A percentile compares a stretch with the other conserved stretches of the same genome.
Conservation (phyloP, 2,113 vertebrate genomes). For the Cephalopterus ornatus region DNA sequence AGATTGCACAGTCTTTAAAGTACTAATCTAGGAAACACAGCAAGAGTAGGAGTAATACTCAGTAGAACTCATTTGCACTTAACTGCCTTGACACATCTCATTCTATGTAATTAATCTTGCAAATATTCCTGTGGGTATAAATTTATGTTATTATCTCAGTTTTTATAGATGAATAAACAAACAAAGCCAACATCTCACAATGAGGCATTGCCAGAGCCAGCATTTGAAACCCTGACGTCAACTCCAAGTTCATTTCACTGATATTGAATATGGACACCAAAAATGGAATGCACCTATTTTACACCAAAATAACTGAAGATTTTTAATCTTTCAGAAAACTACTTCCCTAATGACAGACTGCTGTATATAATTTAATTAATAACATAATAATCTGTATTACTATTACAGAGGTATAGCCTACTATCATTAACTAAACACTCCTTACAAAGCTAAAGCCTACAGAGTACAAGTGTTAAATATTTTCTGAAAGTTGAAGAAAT, state of each 20-base stretch:
- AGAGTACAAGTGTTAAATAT: neutral
- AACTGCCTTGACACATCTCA: neutral
- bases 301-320: neutral
- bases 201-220: neutral
- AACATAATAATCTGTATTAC: neutral
- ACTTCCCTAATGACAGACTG: neutral
- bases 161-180: neutral
- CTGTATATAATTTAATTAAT: neutral
- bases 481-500: neutral
- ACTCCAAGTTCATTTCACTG: neutral
- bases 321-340: neutral
- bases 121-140: neutral
- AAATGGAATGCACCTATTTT: neutral
- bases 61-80: neutral
- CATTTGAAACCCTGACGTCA: neutral
- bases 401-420: neutral
- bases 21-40: neutral
- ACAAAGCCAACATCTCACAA: neutral
- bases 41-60: neutral
- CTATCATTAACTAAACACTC: neutral
- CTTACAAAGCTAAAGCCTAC: neutral
- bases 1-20: neutral
- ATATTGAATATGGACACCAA: neutral
- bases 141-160: neutral
- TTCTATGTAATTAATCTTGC: neutral